Evolutionary conservation across 2,888 invertebrate species (phyloP), one percentile per base, ranked within the genome.

Genomic region (Steinernema carpocapsae): DNA sequence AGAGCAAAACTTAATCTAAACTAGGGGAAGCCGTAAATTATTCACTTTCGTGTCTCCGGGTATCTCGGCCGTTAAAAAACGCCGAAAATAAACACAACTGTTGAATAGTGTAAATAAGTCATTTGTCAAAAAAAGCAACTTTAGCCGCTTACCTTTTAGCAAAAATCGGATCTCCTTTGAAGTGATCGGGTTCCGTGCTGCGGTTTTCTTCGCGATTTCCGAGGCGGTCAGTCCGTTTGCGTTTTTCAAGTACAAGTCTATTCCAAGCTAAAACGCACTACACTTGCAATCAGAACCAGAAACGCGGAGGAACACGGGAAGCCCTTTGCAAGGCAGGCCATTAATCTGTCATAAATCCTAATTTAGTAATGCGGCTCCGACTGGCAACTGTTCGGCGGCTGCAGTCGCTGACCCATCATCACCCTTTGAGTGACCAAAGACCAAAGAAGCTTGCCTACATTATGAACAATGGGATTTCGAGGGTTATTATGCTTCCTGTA

Each of bases 151-250:
- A 89, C 89, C 89, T 88, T 89, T 89, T 10, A 90, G 86, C 43
- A 89, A 83, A 71, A 88, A 88, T 76, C 89, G 89, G 77, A 90
- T 88, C 77, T 90, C 89, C 78, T 88, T 88, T 52, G 88, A 88
- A 3, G 88, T 88, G 64, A 88, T 84, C 45, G 87, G 87, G 7
- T 88, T 79, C n/a, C 77, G 76, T 4, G 77, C 83, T 6, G 89
- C 88, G 76, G 88, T 88, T 76, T 89, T 89, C 78, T 89, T 89
- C 51, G 89, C 89, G 52, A 89, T 88, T 79, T 89, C 89, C 77
- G 88, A 82, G 4, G 90, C 89, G 14, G 89, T 89, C 79, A 89
- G 89, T 76, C 89, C 89, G 77, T 88, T 88, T 1, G 88, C 88
- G 81, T 89, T 89, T 26, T 88, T 85, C 76, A 88, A 84, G 78